These are phyloP conservation scores for Melanocharis versteri DNA, from an alignment of 2,113 vertebrate genomes.

Conservation along the genomic window DNA sequence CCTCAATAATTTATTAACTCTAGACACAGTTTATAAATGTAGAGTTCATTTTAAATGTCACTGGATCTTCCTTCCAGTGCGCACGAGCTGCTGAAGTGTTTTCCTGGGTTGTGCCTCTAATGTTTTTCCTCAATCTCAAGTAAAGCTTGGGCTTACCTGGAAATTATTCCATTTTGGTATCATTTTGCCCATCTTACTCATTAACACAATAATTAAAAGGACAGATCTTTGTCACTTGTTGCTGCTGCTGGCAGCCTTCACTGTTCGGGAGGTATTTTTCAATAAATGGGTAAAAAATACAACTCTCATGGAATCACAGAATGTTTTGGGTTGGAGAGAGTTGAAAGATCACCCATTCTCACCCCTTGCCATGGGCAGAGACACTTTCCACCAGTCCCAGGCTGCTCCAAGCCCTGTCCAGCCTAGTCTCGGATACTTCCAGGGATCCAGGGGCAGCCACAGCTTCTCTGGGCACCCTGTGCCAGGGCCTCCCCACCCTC, in stretches of 20 bases:
- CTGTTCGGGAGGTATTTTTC: background rate
- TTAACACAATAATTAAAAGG: background rate
- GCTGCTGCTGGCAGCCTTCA: background rate
- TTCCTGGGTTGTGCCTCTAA: background rate
- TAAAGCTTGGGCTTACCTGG: background rate
- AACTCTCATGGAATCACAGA: background rate
- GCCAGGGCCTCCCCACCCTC: background rate
- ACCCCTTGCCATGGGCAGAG: background rate
- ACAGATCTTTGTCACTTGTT: background rate
- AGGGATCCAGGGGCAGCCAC: background rate
- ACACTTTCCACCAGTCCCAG: background rate
- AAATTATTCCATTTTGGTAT: background rate
- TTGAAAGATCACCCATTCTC: background rate
- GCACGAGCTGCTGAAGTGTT: background rate
- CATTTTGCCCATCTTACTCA: accelerated
- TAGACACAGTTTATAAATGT: background rate
- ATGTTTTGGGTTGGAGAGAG: background rate
- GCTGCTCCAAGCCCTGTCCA: accelerated
- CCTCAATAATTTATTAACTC: background rate
- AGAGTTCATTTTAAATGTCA: background rate
- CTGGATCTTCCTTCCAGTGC: background rate
- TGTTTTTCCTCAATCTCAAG: background rate
- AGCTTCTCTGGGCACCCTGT: background rate
- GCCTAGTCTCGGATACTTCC: accelerated
- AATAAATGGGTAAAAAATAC: background rate